Conservation (phyloP, 2,797 vertebrate genomes). For the Chaetophractus vellerosus region DNA sequence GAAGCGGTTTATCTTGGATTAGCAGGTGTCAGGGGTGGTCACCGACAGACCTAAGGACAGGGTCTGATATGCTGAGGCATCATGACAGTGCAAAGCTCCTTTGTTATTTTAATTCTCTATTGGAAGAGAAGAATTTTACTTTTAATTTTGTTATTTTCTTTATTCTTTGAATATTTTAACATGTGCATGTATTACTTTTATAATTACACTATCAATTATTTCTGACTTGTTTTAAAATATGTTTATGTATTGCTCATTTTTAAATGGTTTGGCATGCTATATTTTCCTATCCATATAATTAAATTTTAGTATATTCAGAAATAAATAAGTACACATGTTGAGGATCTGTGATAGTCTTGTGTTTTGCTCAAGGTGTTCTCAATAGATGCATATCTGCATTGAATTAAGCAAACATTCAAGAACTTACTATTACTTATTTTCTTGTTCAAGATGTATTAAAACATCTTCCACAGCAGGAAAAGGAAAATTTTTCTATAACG, state of each 20-base stretch:
- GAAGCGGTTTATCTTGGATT: too few relatives aligned
- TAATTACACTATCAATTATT: conserved; percentile 42
- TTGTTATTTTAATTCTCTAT: too few relatives aligned
- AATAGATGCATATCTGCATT: background rate
- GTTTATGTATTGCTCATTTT: background rate
- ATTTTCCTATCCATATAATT: background rate
- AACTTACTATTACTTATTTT: conserved; percentile 11
- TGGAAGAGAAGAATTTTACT: background rate
- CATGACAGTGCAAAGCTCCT: too few relatives aligned
- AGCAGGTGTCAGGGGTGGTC: too few relatives aligned
- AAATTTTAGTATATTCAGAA: conserved; percentile 44
- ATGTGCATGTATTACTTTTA: background rate
- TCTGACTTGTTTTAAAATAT: conserved; percentile 31
- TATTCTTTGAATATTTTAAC: conserved; percentile 39
- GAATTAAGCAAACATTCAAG: conserved; percentile 28
- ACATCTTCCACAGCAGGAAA: background rate
- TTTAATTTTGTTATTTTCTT: conserved; percentile 21
- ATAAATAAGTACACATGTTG: background rate
- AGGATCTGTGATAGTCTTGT: background rate
- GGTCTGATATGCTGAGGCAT: too few relatives aligned
- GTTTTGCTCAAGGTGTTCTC: background rate
- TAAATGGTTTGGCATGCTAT: background rate
- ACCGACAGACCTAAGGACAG: too few relatives aligned
- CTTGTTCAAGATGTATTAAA: conserved; percentile 7
- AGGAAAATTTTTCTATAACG: background rate